phyloP scores from a whole-genome alignment of 2,113 vertebrate species.

The Anguilla rostrata region DNA sequence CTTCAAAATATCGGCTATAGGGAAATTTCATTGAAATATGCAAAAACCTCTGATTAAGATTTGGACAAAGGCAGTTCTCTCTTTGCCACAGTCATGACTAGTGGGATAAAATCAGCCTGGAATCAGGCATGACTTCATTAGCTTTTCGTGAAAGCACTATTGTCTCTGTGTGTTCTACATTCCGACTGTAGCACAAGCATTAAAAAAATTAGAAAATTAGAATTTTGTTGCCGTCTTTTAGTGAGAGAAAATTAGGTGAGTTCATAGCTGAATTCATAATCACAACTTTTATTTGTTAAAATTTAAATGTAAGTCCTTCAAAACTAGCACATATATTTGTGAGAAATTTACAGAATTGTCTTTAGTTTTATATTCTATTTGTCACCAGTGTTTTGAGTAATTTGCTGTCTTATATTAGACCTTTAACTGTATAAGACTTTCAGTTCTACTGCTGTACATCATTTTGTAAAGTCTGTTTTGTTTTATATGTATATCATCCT shows the following conservation, averaged over 20 bases:
- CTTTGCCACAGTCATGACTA: background rate
- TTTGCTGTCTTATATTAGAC: too few relatives aligned
- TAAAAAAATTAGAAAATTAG: background rate
- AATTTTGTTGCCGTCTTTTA: background rate
- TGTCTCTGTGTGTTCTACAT: background rate
- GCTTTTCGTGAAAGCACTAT: background rate
- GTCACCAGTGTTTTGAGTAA: too few relatives aligned
- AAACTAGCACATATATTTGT: too few relatives aligned
- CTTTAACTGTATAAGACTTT: too few relatives aligned
- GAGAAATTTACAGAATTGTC: too few relatives aligned
- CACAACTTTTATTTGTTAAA: too few relatives aligned
- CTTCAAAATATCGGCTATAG: background rate
- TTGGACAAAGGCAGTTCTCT: background rate
- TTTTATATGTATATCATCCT: too few relatives aligned
- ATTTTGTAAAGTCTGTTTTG: too few relatives aligned
- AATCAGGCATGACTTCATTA: background rate
- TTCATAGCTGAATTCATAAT: too few relatives aligned
- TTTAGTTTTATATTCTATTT: too few relatives aligned
- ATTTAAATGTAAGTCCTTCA: too few relatives aligned
- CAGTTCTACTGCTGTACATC: too few relatives aligned
- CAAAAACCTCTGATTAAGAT: background rate
- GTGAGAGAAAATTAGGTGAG: background rate
- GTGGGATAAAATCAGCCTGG: background rate
- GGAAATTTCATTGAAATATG: background rate
- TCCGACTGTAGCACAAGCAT: background rate